Conservation (phyloP, 2,797 vertebrate species). For the Phoebastria nigripes region DNA sequence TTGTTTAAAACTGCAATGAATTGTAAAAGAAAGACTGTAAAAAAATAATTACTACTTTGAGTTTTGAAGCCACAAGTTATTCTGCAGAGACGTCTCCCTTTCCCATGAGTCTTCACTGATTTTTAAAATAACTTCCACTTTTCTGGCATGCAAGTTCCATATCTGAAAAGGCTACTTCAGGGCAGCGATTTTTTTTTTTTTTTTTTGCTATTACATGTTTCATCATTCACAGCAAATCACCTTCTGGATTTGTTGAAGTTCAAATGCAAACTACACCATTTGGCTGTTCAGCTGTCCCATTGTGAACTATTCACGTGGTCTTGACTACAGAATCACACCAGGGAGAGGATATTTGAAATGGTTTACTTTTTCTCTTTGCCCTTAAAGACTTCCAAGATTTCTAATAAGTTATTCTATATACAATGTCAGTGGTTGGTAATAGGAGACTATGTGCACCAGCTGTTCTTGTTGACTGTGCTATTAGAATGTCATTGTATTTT, state of each 20-base stretch:
- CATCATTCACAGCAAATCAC: not conserved
- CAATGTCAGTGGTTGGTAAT: not conserved
- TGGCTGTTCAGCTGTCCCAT: not conserved
- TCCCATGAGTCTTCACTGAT: not conserved
- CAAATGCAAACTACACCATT: not conserved
- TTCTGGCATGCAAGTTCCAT: not conserved
- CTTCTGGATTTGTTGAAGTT: not conserved
- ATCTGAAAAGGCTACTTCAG: not conserved
- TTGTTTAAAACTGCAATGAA: not conserved
- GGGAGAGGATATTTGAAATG: not conserved
- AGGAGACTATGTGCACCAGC: not conserved
- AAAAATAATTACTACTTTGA: constrained; percentile 41
- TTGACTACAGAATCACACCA: not conserved
- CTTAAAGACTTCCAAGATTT: not conserved
- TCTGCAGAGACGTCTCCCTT: not conserved
- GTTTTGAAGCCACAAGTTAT: constrained; percentile 33
- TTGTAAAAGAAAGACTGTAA: constrained; percentile 11
- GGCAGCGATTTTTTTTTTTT: not conserved
- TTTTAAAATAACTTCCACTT: not conserved
- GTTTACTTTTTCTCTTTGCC: not conserved
- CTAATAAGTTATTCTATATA: not conserved
- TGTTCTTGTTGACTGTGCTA: not conserved
- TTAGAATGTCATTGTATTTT: not conserved
- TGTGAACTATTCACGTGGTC: not conserved
- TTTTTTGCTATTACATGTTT: not conserved